Conservation (phyloP, 2,888 invertebrate genomes). For the Polydesmus complanatus region DNA sequence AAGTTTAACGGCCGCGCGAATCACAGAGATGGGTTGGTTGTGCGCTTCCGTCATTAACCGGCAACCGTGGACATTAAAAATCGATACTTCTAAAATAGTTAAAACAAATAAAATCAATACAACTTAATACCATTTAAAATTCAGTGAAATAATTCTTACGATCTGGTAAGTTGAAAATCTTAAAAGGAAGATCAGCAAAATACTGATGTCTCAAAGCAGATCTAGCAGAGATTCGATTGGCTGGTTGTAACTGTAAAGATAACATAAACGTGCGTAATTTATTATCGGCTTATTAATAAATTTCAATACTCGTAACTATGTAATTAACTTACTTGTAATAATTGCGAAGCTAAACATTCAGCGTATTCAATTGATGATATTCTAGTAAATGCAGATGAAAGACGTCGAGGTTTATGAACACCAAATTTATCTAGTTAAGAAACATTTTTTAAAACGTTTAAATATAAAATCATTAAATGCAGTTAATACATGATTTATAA, state of each 20-base stretch:
- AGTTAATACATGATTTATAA: slow-evolving; percentile 39
- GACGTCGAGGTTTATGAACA: slow-evolving; percentile 40
- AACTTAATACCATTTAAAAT: neutral
- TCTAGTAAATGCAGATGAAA: slow-evolving; percentile 76
- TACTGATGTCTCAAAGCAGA: slow-evolving; percentile 75
- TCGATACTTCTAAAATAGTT: slow-evolving; percentile 71
- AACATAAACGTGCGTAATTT: too few species aligned
- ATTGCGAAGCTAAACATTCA: slow-evolving; percentile 68
- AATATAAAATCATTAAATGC: neutral
- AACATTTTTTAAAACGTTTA: neutral
- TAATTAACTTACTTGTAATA: slow-evolving; percentile 45
- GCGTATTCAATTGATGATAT: slow-evolving; percentile 75
- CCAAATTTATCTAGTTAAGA: slow-evolving; percentile 21
- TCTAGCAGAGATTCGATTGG: slow-evolving; percentile 32
- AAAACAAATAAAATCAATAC: slow-evolving; percentile 18
- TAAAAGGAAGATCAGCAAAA: slow-evolving; percentile 76
- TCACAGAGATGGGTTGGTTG: slow-evolving; percentile 16
- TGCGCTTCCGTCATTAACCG: slow-evolving; percentile 57
- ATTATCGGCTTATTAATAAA: neutral
- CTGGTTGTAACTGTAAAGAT: slow-evolving; percentile 42
- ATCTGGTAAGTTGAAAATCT: slow-evolving; percentile 79
- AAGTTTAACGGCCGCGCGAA: slow-evolving; percentile 15
- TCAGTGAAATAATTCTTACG: slow-evolving; percentile 48
- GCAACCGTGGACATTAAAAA: slow-evolving; percentile 88
- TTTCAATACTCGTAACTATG: neutral